Percentiles rank a stretch among this genome's conserved stretches.
Conservation (phyloP, 2,113 vertebrate species). For the Podarcis cretensis region DNA sequence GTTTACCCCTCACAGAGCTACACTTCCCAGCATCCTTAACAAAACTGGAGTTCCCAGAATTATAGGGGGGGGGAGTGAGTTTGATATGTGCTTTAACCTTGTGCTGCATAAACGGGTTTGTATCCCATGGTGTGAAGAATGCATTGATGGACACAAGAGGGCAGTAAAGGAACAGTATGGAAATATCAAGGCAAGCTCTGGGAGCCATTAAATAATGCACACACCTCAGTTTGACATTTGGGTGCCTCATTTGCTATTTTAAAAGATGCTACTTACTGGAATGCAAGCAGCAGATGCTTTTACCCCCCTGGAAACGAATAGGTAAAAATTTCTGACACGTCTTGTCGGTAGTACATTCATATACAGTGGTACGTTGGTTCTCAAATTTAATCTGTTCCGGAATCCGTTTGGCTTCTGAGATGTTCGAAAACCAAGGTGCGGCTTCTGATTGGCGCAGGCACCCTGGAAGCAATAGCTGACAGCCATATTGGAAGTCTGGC, state of each 20-base stretch:
- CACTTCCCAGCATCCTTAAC: too few relatives aligned
- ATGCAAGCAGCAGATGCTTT: not conserved
- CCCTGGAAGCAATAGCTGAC: too few relatives aligned
- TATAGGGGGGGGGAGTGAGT: too few relatives aligned
- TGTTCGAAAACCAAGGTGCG: too few relatives aligned
- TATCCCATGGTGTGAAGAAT: not conserved
- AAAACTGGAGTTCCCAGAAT: too few relatives aligned
- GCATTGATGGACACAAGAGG: constrained; percentile 2
- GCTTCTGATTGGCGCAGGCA: too few relatives aligned
- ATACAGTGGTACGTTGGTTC: too few relatives aligned
- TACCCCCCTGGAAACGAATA: not conserved
- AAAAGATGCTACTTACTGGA: not conserved
- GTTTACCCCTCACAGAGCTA: too few relatives aligned
- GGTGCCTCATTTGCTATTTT: not conserved
- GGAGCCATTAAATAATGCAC: not conserved
- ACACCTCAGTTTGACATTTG: not conserved
- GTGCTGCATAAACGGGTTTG: not conserved
- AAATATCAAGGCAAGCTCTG: not conserved
- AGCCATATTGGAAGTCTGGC: too few relatives aligned
- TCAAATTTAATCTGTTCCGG: too few relatives aligned
- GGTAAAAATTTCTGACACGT: not conserved
- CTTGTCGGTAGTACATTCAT: not conserved
- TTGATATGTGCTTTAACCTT: too few relatives aligned
- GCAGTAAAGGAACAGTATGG: constrained; percentile 9
- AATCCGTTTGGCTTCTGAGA: too few relatives aligned